Evolutionary conservation across 2,113 vertebrate species (phyloP).

Genomic region (Jacana jacana): DNA sequence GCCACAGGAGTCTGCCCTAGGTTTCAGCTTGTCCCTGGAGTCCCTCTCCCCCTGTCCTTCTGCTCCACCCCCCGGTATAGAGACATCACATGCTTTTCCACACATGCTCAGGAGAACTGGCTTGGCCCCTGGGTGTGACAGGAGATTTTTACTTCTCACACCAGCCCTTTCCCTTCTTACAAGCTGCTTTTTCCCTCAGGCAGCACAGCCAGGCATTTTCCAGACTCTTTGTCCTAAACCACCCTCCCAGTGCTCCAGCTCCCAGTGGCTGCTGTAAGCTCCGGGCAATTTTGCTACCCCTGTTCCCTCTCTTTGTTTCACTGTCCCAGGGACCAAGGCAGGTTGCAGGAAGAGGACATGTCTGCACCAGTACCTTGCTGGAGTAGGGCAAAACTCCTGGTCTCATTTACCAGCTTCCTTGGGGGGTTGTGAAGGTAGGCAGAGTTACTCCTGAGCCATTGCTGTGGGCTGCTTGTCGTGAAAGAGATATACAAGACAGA

Average conservation of each 20-base stretch:
- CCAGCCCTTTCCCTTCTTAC: neutral
- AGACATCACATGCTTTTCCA: neutral
- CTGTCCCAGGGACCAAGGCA: neutral
- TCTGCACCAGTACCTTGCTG: fast-evolving
- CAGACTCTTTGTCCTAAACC: neutral
- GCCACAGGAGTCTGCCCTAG: no score
- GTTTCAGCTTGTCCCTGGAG: neutral
- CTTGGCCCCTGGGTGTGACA: neutral
- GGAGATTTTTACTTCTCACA: neutral
- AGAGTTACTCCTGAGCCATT: neutral
- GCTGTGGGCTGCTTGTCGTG: neutral
- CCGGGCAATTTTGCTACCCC: neutral
- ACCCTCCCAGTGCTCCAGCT: neutral
- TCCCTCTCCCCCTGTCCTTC: no score
- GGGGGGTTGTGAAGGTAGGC: no score
- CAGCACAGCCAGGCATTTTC: neutral
- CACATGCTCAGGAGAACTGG: neutral
- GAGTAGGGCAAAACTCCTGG: neutral
- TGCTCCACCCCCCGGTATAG: neutral
- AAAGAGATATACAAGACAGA: neutral
- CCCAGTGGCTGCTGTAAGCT: neutral
- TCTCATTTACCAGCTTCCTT: neutral
- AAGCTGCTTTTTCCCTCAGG: neutral
- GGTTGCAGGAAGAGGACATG: neutral
- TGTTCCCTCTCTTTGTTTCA: neutral